Percentiles rank a stretch among this genome's conserved stretches.
Conservation (phyloP, 2,113 vertebrate genomes). For the Phalacrocorax brasilianus region DNA sequence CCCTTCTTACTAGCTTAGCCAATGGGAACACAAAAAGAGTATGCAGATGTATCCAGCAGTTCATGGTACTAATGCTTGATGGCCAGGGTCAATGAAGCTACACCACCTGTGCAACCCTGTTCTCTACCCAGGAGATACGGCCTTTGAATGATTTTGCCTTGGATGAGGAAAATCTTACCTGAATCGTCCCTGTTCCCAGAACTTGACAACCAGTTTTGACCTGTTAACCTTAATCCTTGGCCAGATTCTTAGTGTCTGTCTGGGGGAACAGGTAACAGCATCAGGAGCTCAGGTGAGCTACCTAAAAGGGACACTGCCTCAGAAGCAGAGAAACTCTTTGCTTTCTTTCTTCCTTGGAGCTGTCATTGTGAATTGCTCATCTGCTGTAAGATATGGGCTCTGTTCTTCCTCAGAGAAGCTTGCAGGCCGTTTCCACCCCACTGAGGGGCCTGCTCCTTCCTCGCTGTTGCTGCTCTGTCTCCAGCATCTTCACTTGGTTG, state of each 20-base stretch:
- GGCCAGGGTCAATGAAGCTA: neutral
- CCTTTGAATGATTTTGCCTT: neutral
- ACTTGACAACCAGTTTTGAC: neutral
- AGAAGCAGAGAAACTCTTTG: neutral
- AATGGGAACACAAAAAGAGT: neutral
- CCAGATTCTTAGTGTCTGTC: neutral
- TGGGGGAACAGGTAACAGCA: neutral
- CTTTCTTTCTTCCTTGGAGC: neutral
- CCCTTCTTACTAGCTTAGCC: neutral
- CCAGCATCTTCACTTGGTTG: neutral
- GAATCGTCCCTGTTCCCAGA: neutral
- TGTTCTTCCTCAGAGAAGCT: neutral
- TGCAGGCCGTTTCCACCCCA: neutral
- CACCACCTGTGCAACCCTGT: neutral
- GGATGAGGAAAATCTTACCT: neutral
- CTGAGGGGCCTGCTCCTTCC: neutral
- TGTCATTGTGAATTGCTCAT: neutral
- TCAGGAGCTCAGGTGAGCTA: neutral
- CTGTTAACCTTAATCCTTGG: neutral
- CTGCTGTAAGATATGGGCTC: neutral
- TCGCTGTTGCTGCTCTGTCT: neutral
- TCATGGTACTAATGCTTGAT: neutral
- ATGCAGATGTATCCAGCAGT: neutral
- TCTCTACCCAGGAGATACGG: neutral
- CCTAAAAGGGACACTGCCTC: neutral